Evolutionary conservation across 1,140 invertebrate genomes (phyloP), one percentile per base, ranked within the genome.

Genomic region (roundworm (Caenorhabditis elegans)): DNA sequence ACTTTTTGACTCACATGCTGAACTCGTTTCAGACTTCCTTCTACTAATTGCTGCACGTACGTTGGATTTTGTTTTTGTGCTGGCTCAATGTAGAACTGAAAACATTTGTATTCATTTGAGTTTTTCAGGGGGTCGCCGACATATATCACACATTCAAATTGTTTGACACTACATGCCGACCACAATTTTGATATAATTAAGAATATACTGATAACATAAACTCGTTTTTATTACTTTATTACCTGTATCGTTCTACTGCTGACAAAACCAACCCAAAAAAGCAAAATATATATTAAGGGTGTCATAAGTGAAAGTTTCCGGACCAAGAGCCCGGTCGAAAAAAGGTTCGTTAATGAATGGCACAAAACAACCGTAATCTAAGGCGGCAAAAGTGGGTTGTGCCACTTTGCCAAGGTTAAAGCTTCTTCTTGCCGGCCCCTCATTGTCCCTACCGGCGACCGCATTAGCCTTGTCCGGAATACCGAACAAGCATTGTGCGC

Each of bases 1-100:
- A n/a, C n/a, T 60, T 17, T 36, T 53, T 55, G 17, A 80, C 79
- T 46, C 48, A 85, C 84, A 43, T 84, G 65, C 31, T 85, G 84
- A 65, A 85, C 70, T 39, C 82, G 46, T 48, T 83, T 36, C 1
- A 85, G 51, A 34, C 53, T 76, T 47, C 84, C 84, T 34, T 79
- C 78, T 19, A 85, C 82, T 39, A 85, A 36, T 49, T 85, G 84
- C 43, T 78, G 48, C n/a, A 83, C 84, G 46, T 80, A 84, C 31
- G 82, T 80, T 26, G 82, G 82, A 24, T 70, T 48, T 10, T 39
- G 39, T 76, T 81, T 76, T 53, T 81, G 80, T 53, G 47, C 36
- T 26, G 80, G 80, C n/a, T 81, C 80, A 60, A 81, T 75, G 46
- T 81, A 81, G 46, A 81, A 81, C 80, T 79, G 46, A 79, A 79